Evolutionary conservation across 2,797 vertebrate species (phyloP).

Genomic region (Myiotriccus ornatus): DNA sequence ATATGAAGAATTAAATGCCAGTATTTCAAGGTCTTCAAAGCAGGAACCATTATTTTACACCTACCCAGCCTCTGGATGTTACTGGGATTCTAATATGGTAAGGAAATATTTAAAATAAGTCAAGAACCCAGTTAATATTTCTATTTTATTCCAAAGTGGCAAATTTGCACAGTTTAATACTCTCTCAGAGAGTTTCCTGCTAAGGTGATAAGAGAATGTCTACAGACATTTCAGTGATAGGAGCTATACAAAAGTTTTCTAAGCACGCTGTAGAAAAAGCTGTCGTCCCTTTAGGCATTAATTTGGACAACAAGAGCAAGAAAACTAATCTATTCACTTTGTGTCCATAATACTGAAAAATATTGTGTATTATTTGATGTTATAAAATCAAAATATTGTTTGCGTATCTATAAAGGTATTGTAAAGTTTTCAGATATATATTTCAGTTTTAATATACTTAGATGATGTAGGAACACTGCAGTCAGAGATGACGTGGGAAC

Average conservation of each 20-base stretch:
- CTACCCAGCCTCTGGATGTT: neutral
- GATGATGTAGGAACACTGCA: neutral
- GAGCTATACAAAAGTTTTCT: neutral
- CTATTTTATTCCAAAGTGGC: neutral
- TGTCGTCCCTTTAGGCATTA: neutral
- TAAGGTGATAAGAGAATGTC: neutral
- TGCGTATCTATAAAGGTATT: neutral
- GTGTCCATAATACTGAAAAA: neutral
- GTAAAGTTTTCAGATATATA: neutral
- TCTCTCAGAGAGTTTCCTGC: neutral
- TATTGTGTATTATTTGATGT: neutral
- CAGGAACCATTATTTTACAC: neutral
- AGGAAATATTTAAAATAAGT: neutral
- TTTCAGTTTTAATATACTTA: neutral
- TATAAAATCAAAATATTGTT: neutral
- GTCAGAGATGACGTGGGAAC: neutral
- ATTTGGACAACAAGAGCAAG: neutral
- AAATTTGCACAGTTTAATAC: neutral
- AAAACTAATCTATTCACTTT: neutral
- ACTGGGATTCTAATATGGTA: neutral
- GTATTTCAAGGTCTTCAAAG: neutral
- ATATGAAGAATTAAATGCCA: neutral
- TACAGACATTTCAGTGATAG: neutral
- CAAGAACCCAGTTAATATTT: neutral
- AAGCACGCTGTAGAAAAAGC: neutral